Percentiles rank a stretch among this genome's conserved stretches.
phyloP scores from a whole-genome alignment of 2,797 vertebrate genomes.

The Siniperca obscura region DNA sequence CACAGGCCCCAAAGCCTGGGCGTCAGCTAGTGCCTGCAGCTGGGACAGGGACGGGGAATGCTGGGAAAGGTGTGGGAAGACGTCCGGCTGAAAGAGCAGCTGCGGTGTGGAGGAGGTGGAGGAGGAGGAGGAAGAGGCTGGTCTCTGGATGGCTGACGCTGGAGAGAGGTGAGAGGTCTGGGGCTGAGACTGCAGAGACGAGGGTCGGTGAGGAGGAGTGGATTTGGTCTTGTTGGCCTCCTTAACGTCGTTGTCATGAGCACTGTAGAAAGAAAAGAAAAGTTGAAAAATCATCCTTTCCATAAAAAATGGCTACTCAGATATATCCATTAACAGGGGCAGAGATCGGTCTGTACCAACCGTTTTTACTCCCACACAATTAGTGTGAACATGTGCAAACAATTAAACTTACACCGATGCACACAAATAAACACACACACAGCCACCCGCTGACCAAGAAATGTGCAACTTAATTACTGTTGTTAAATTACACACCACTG shows the following conservation, averaged over 20 bases:
- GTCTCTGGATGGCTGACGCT: constrained; percentile 75
- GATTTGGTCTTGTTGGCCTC: constrained; percentile 89
- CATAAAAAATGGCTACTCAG: not conserved
- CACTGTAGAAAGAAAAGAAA: constrained; percentile 74
- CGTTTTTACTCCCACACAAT: constrained; percentile 17
- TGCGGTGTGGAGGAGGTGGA: constrained; percentile 81
- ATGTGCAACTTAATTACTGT: constrained; percentile 26
- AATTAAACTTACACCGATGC: constrained; percentile 28
- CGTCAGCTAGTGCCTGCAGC: constrained; percentile 85
- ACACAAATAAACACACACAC: constrained; percentile 35
- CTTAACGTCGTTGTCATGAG: constrained; percentile 90
- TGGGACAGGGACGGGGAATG: constrained; percentile 83
- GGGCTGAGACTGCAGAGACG: constrained; percentile 78
- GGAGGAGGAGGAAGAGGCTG: constrained; percentile 72
- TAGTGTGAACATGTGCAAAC: constrained; percentile 43
- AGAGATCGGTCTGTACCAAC: constrained; percentile 9
- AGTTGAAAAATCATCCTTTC: not conserved
- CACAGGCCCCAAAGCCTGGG: constrained; percentile 87
- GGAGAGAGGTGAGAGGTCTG: constrained; percentile 79
- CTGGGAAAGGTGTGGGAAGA: constrained; percentile 83
- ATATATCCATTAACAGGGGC: constrained; percentile 17
- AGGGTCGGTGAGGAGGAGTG: constrained; percentile 80
- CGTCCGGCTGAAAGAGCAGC: constrained; percentile 87
- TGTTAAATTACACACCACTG: constrained; percentile 23
- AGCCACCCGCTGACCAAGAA: constrained; percentile 1